phyloP scores from a whole-genome alignment of 2,797 vertebrate genomes.

The Sebastes taczanowskii region DNA sequence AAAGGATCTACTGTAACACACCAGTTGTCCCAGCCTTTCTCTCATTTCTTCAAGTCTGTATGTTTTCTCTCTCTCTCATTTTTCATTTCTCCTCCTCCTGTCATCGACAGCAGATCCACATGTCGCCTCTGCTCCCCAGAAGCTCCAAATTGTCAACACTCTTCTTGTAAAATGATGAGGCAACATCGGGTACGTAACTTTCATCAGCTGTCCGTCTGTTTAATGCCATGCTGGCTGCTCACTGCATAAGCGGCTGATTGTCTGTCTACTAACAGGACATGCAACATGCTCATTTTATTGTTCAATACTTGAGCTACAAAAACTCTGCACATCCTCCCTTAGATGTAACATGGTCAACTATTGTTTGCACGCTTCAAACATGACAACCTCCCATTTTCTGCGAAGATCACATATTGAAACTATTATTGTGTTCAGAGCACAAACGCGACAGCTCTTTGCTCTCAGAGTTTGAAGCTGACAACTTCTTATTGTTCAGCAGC shows the following conservation, averaged over 20 bases:
- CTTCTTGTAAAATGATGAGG: slow-evolving; percentile 41
- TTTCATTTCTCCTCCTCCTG: slow-evolving; percentile 8
- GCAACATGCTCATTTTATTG: background rate
- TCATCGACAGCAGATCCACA: slow-evolving; percentile 25
- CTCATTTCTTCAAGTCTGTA: slow-evolving; percentile 7
- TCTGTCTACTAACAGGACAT: background rate
- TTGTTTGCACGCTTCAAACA: slow-evolving; percentile 22
- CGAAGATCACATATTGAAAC: slow-evolving; percentile 16
- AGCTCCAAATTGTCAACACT: slow-evolving; percentile 51
- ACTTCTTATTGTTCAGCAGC: slow-evolving; percentile 31
- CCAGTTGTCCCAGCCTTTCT: background rate
- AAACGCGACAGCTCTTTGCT: slow-evolving; percentile 41
- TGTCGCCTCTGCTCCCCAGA: slow-evolving; percentile 19
- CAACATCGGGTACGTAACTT: slow-evolving; percentile 32
- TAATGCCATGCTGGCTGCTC: background rate
- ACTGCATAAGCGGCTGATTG: background rate
- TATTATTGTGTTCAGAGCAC: slow-evolving; percentile 21
- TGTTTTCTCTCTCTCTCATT: background rate
- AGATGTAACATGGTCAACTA: background rate
- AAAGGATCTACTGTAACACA: background rate
- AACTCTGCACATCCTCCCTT: background rate
- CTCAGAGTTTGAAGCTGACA: slow-evolving; percentile 31
- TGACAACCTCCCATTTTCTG: slow-evolving; percentile 13
- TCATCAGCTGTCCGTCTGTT: slow-evolving; percentile 24
- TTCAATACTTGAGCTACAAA: background rate